Evolutionary conservation across 2,113 vertebrate genomes (phyloP).

Genomic region (Baryphthengus martii): DNA sequence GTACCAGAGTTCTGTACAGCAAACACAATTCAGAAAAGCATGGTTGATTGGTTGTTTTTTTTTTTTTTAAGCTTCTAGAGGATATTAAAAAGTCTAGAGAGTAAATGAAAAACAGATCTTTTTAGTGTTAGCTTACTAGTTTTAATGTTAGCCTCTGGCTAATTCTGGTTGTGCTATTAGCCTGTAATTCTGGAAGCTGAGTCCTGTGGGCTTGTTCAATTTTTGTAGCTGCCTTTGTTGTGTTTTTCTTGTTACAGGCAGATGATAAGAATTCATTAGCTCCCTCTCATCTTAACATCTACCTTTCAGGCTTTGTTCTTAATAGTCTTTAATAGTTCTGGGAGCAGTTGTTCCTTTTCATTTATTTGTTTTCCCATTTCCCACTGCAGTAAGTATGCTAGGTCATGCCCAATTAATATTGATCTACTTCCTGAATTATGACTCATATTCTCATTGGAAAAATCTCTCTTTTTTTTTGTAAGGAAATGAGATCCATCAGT

Average conservation of each 20-base stretch:
- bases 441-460: background rate
- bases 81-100: conserved; percentile 2
- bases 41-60: background rate
- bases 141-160: conserved; percentile 10
- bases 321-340: background rate
- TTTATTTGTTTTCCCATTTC: conserved; percentile 8
- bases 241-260: background rate
- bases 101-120: conserved; percentile 33
- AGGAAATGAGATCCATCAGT: background rate
- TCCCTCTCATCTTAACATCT: background rate
- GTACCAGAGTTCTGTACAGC: background rate
- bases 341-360: background rate
- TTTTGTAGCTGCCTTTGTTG: background rate
- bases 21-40: background rate
- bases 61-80: background rate
- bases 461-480: background rate
- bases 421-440: background rate
- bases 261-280: conserved; percentile 27
- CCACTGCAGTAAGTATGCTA: background rate
- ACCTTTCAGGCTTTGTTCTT: background rate
- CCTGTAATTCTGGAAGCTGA: background rate
- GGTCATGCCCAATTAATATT: background rate
- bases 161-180: background rate
- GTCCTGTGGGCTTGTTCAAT: background rate
- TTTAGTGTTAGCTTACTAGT: background rate